Evolutionary conservation across 2,888 invertebrate genomes (phyloP), one percentile per base, ranked within the genome.

Genomic region (Harmothoe impar): DNA sequence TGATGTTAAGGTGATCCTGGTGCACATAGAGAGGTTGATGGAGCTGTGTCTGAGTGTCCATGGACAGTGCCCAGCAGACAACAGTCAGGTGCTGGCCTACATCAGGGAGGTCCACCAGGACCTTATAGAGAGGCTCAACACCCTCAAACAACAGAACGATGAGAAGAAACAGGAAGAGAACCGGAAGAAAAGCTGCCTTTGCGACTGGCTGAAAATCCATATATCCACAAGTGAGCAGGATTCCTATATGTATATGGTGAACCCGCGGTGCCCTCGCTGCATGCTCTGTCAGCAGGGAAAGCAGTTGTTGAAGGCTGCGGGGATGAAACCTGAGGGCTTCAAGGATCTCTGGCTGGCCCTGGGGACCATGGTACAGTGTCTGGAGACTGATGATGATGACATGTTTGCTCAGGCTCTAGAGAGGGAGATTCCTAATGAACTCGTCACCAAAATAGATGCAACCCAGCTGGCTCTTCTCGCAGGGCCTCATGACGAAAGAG

Each of bases 361-460:
- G 15, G 72, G 72, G 29, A 72, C 29, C 15, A 29, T 72, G 25
- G 25, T 72, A 25, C 25, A 7, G 5, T 72, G 72, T 25, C 29
- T 72, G 15, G 29, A 72, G 72, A 72, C 72, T 29, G 72, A 72
- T 72, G 72, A 72, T 72, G 72, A 72, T 72, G 72, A 29, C 15
- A 72, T 29, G 72, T 29, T 72, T 15, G 25, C 29, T 29, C 3
- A 72, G 0, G 31, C 25, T 29, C 72, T 72, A 25, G 25, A 15
- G 29, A 72, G 25, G 15, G 25, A 29, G 29, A 72, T 72, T 29
- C 72, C 25, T 29, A 25, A 72, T 62, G 62, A 20, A 20, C 23
- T 62, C n/a, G 3, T n/a, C 15, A 62, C 62, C 62, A 62, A 62
- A n/a, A 20, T 20, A 20, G 62, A n/a, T 20, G 62, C 5, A 3